Evolutionary conservation across 2,888 invertebrate genomes (phyloP).

Genomic region (Harmothoe impar): DNA sequence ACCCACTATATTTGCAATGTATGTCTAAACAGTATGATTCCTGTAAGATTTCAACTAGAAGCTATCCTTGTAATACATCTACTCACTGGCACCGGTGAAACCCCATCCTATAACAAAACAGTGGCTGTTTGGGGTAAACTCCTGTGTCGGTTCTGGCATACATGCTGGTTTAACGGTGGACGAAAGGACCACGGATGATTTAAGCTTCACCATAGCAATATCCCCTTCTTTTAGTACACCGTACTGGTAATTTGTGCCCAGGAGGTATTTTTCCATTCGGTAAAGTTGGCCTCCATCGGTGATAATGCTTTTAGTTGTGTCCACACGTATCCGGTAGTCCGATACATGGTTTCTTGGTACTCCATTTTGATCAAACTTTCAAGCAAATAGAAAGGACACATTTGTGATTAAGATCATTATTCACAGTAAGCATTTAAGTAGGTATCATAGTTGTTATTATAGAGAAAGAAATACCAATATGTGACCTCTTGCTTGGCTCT

Average conservation of each 20-base stretch:
- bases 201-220: background rate
- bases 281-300: background rate
- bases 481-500: no score
- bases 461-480: no score
- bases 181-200: background rate
- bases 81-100: background rate
- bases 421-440: no score
- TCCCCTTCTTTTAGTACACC: background rate
- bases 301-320: background rate
- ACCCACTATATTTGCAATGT: no score
- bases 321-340: background rate
- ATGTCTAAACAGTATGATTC: no score
- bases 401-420: no score
- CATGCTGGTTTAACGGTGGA: background rate
- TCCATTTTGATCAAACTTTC: background rate
- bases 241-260: background rate
- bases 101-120: conserved; percentile 26
- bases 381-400: no score
- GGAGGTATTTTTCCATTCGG: background rate
- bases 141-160: conserved; percentile 17
- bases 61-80: no score
- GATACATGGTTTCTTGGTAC: background rate
- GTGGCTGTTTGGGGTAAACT: conserved; percentile 39
- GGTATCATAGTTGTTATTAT: no score
- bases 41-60: no score